These are phyloP conservation scores for Prunella himalayana DNA, from an alignment of 2,113 vertebrate species.

Conservation along the genomic window DNA sequence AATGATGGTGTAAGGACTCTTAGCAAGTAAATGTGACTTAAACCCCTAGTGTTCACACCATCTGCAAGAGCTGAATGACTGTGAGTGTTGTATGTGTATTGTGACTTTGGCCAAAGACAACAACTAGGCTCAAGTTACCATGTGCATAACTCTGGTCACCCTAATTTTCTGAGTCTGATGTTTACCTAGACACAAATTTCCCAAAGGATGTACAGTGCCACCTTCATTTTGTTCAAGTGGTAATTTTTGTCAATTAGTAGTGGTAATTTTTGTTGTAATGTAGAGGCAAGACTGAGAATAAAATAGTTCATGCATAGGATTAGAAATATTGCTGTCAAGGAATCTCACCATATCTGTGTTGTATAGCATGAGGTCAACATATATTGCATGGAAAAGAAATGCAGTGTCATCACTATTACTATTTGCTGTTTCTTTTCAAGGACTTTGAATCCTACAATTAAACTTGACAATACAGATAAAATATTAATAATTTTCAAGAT, in stretches of 20 bases:
- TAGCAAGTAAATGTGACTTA: not conserved
- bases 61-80: not conserved
- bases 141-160: not conserved
- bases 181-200: not conserved
- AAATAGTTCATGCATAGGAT: not conserved
- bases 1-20: not conserved
- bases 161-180: not conserved
- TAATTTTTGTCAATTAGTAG: not conserved
- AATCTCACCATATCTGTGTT: not conserved
- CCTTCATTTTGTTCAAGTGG: not conserved
- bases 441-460: not conserved
- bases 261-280: not conserved
- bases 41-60: not conserved
- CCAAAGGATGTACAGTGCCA: not conserved
- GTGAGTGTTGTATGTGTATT: not conserved
- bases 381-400: not conserved
- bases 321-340: not conserved
- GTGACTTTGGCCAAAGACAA: not conserved
- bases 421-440: not conserved
- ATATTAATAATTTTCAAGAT: not conserved
- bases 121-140: not conserved
- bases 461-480: not conserved
- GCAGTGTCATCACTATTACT: not conserved
- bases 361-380: not conserved
- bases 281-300: not conserved